phyloP scores from a whole-genome alignment of 1,140 invertebrate species.

The Eurytemora carolleeae region DNA sequence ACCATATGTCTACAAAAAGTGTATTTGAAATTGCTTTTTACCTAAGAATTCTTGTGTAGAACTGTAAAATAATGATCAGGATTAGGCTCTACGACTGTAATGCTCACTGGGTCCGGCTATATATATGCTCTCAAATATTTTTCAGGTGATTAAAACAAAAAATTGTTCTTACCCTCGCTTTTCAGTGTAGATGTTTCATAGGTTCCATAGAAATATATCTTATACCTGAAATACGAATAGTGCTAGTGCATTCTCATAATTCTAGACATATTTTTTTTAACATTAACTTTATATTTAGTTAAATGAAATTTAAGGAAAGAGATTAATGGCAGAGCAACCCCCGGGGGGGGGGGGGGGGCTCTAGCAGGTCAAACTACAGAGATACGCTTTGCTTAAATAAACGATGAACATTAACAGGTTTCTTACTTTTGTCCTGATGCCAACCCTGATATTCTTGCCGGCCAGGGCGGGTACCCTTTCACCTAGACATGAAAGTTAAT shows the following conservation, averaged over 20 bases:
- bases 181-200: neutral
- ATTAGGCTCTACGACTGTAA: no score
- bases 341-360: neutral
- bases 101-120: neutral
- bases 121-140: neutral
- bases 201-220: neutral
- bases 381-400: neutral
- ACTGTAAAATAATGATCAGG: no score
- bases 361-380: neutral
- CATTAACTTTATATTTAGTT: neutral
- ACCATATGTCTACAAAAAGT: neutral
- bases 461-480: neutral
- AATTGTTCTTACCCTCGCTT: neutral
- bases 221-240: neutral
- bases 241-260: neutral
- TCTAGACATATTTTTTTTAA: neutral
- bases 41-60: no score
- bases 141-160: neutral
- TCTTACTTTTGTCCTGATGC: no score
- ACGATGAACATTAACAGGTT: no score
- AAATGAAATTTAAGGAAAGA: neutral
- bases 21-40: neutral
- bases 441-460: neutral
- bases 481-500: neutral
- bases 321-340: neutral